Conservation (phyloP, 2,113 vertebrate genomes). For the Leptosomus discolor region DNA sequence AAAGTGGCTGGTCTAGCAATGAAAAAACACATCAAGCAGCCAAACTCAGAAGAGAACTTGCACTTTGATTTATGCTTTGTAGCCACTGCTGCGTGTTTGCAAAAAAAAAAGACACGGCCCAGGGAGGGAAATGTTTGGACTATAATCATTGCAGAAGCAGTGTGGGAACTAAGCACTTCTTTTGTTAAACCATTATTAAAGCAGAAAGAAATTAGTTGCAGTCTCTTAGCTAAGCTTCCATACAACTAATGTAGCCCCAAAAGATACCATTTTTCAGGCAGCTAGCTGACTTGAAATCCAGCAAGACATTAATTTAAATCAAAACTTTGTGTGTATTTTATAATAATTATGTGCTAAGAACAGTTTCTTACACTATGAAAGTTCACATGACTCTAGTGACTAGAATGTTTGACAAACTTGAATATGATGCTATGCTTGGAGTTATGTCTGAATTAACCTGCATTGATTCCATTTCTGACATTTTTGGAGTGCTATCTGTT, state of each 20-base stretch:
- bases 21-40: background rate
- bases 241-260: background rate
- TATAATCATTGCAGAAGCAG: background rate
- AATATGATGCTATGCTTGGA: background rate
- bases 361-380: background rate
- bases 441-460: background rate
- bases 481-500: background rate
- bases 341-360: background rate
- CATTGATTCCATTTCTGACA: background rate
- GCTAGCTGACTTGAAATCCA: background rate
- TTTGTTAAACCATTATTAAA: conserved; percentile 17
- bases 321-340: background rate
- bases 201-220: background rate
- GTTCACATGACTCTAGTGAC: background rate
- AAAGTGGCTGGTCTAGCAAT: background rate
- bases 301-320: background rate
- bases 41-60: background rate
- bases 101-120: background rate
- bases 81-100: background rate
- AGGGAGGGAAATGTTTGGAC: background rate
- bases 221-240: background rate
- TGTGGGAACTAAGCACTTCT: background rate
- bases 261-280: background rate
- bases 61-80: conserved; percentile 15
- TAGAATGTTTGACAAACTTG: background rate